phyloP scores from a whole-genome alignment of 2,888 invertebrate species.

The Thyatira batis region DNA sequence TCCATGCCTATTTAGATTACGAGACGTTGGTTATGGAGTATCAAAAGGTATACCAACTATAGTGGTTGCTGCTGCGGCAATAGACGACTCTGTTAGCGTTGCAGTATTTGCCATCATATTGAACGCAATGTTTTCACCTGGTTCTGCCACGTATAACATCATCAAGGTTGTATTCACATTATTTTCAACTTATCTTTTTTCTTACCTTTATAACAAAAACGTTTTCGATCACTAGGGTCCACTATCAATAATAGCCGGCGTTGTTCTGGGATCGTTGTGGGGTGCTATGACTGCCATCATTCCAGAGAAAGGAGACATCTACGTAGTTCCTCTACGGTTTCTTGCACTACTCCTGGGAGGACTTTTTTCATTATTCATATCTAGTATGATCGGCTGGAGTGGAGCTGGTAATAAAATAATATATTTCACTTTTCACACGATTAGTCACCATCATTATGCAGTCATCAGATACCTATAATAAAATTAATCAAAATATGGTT shows the following conservation, averaged over 20 bases:
- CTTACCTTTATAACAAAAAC: slow-evolving; percentile 5
- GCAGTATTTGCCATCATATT: slow-evolving; percentile 92
- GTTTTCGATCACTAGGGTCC: slow-evolving; percentile 76
- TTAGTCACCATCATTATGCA: too few relatives aligned
- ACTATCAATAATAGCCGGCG: slow-evolving; percentile 86
- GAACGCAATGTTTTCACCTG: slow-evolving; percentile 89
- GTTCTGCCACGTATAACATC: slow-evolving; percentile 84
- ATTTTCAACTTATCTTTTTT: neutral
- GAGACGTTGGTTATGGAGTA: slow-evolving; percentile 88
- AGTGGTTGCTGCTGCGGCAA: slow-evolving; percentile 92
- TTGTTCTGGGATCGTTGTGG: slow-evolving; percentile 87
- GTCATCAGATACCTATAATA: neutral
- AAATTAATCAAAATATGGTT: slow-evolving; percentile 17
- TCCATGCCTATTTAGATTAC: slow-evolving; percentile 89
- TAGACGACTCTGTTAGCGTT: slow-evolving; percentile 95
- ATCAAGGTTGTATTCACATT: slow-evolving; percentile 73
- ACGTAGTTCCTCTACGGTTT: slow-evolving; percentile 86
- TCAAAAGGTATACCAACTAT: slow-evolving; percentile 94
- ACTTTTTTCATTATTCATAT: slow-evolving; percentile 89
- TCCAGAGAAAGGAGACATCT: slow-evolving; percentile 87
- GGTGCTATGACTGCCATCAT: slow-evolving; percentile 87
- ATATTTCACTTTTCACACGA: too few relatives aligned
- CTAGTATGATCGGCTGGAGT: slow-evolving; percentile 85
- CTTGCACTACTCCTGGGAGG: slow-evolving; percentile 88
- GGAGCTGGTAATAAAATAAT: slow-evolving; percentile 80